A percentile compares a stretch with the other conserved stretches of the same genome.
Conservation (phyloP, 2,888 invertebrate genomes). For the Ophion slaviceki region DNA sequence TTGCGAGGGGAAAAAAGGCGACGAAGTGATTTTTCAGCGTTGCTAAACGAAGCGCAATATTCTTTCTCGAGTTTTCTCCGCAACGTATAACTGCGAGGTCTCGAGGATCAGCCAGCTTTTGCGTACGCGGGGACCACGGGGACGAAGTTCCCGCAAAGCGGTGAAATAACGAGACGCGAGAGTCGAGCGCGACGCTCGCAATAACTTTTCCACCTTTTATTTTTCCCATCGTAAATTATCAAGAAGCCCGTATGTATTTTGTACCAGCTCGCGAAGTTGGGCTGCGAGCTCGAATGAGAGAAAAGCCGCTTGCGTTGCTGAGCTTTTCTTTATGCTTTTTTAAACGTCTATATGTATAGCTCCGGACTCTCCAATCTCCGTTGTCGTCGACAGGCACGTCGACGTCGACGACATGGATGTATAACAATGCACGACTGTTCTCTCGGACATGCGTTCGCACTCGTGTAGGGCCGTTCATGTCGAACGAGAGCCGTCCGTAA, state of each 20-base stretch:
- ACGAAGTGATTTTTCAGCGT: conserved; percentile 27
- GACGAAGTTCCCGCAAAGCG: neutral
- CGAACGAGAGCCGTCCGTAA: neutral
- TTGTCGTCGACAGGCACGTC: conserved; percentile 35
- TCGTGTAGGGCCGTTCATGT: neutral
- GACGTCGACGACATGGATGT: conserved; percentile 36
- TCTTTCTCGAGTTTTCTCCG: conserved; percentile 36
- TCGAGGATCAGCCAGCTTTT: conserved; percentile 19
- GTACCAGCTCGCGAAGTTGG: conserved; percentile 16
- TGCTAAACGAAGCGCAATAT: conserved; percentile 50
- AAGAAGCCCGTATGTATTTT: conserved; percentile 54
- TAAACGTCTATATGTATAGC: neutral
- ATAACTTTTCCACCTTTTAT: conserved; percentile 52
- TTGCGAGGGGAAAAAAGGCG: conserved; percentile 17
- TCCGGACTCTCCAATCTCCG: neutral
- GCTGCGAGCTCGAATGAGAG: conserved; percentile 1
- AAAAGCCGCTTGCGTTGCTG: neutral
- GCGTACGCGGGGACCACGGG: neutral
- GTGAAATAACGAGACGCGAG: conserved; percentile 20
- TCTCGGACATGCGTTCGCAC: neutral
- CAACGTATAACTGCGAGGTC: conserved; percentile 10
- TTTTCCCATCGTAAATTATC: conserved; percentile 67
- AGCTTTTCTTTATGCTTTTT: conserved; percentile 17
- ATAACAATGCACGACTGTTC: neutral
- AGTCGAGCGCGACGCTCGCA: conserved; percentile 14